phyloP scores from a whole-genome alignment of 2,888 invertebrate species.

The Ischnus inquisitorius region DNA sequence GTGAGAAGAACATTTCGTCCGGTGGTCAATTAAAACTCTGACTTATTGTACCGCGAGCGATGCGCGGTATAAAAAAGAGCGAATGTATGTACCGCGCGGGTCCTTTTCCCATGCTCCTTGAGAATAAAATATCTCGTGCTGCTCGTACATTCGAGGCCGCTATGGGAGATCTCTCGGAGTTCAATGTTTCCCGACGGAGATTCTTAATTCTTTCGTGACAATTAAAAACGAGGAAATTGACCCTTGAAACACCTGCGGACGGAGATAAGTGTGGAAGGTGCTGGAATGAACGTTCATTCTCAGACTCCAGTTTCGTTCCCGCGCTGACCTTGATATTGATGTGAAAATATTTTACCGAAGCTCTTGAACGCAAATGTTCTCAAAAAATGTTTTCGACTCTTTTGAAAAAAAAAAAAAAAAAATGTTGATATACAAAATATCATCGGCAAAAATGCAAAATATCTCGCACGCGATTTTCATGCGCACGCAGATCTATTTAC shows the following conservation, averaged over 20 bases:
- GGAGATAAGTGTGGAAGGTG: not conserved
- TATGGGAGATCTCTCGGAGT: conserved; percentile 30
- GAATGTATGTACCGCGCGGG: conserved; percentile 25
- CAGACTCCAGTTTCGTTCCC: not conserved
- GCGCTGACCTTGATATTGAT: too few species aligned
- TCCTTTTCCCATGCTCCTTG: conserved; percentile 65
- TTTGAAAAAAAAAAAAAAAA: too few species aligned
- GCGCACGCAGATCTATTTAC: too few species aligned
- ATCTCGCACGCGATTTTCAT: too few species aligned
- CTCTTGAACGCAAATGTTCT: too few species aligned
- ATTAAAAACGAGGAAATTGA: conserved; percentile 52
- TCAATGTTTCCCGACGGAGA: conserved; percentile 43
- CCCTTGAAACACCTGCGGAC: conserved; percentile 18
- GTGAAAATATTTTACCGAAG: too few species aligned
- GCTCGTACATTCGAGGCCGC: conserved; percentile 19
- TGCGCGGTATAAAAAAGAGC: conserved; percentile 21
- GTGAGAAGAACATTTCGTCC: conserved; percentile 41
- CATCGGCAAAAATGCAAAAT: too few species aligned
- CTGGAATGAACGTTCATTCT: conserved; percentile 16
- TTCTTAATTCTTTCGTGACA: conserved; percentile 52
- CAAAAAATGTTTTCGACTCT: too few species aligned
- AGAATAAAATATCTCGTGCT: conserved; percentile 46
- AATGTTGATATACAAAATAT: too few species aligned
- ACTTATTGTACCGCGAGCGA: conserved; percentile 46
- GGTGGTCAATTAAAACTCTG: conserved; percentile 62